Base-by-base conservation (phyloP, 1,140 invertebrate species). In the Penaeus indicus region DNA sequence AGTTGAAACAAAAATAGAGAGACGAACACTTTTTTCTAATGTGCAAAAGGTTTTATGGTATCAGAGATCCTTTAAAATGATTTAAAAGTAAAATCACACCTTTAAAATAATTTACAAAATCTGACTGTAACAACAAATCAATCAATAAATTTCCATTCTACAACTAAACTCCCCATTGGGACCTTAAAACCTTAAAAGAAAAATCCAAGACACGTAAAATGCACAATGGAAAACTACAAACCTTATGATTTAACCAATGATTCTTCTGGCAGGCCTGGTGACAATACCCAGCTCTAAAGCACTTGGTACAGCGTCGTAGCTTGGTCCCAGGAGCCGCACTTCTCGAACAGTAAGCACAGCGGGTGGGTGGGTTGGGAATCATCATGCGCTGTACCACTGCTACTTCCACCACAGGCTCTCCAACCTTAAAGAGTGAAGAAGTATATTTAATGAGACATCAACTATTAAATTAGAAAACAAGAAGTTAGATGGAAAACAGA, bases 261-360 rank as follows among this genome's bases (percentile, higher is more conserved):
- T 91, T 92, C 64, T 91, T 92, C 91, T 94, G 94, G 91, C 94
- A 94, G 16, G 69, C 83, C 72, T 92, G 92, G 91, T 93, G 92
- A 92, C 93, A 94, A 91, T 94, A 94, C 85, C 93, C 92, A 13
- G 92, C 93, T 91, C 92, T 92, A 84, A 91, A 92, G 91, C 93
- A 94, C 75, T 93, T 93, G 42, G 92, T 93, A 91, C 93, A 94
- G 64, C 93, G 88, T 85, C 93, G 93, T 13, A 94, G 91, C 84
- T 92, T 92, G 38, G 84, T 89, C 27, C 91, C 92, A 22, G 85
- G 60, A 62, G 91, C 88, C 89, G 91, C 91, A 19, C 90, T 91
- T 67, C 92, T 91, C 67, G 92, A 91, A 89, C 93, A 94, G 38
- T 90, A 91, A 11, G 92, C 89, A 90, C 93, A 94, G 38, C 90